Conservation (phyloP, 2,113 vertebrate species). For the Sylvietta virens region DNA sequence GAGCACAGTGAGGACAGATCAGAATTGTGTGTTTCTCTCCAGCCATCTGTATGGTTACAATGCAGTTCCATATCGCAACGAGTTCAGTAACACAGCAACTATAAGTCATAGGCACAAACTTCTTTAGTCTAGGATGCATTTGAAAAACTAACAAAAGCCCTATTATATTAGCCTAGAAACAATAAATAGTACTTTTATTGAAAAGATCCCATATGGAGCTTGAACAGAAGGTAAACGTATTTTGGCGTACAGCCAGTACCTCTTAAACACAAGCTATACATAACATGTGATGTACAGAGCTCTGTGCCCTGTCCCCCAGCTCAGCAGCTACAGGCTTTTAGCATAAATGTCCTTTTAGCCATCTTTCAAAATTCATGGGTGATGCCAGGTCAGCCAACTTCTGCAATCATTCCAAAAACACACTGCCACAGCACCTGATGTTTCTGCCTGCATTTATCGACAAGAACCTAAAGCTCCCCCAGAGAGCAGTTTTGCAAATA, state of each 20-base stretch:
- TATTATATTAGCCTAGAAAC: not conserved
- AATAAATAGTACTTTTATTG: not conserved
- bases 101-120: conserved; percentile 5
- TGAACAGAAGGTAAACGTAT: conserved; percentile 15
- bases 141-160: conserved; percentile 28
- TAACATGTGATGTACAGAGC: not conserved
- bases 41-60: not conserved
- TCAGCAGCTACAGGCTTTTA: not conserved
- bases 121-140: conserved; percentile 10
- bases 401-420: not conserved
- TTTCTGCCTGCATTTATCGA: not conserved
- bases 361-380: not conserved
- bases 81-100: not conserved
- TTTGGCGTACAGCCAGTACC: not conserved
- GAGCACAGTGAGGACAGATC: conserved; percentile 6
- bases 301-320: not conserved
- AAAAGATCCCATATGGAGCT: not conserved
- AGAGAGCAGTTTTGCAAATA: not conserved
- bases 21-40: conserved; percentile 37
- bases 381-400: not conserved
- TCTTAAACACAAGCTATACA: not conserved
- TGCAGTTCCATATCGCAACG: not conserved
- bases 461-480: not conserved
- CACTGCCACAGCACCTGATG: not conserved
- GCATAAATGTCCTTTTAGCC: not conserved